Evolutionary conservation across 1,140 invertebrate genomes (phyloP), one percentile per base, ranked within the genome.

Genomic region (Leptopilina clavipes): DNA sequence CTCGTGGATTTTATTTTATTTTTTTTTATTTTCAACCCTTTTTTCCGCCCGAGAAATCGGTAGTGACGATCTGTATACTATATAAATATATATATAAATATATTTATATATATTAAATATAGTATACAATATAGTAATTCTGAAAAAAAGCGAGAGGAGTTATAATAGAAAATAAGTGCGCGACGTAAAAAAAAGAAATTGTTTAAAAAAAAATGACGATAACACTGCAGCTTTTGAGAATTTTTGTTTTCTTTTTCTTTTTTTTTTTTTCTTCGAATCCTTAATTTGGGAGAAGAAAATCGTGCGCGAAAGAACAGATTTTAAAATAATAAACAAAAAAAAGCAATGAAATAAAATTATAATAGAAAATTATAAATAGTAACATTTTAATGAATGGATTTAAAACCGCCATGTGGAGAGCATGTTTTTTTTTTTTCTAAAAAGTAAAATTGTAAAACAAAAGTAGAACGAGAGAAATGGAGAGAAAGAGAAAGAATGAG

Each of bases 201-300:
- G n/a, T n/a, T n/a, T n/a, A 73, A 73, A 52, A 40, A 73, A 70
- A 52, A 74, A 31, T 31, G 25, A 31, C 25, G 5, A 31, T 31
- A 5, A n/a, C n/a, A n/a, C n/a, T n/a, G n/a, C n/a, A n/a, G n/a
- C n/a, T n/a, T n/a, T n/a, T n/a, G n/a, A n/a, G n/a, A n/a, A n/a
- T n/a, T 31, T 31, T 31, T 31, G 25, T 31, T 5, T 31, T 31
- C 25, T 31, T 31, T 31, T 31, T 31, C 25, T 77, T 81, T 81
- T 82, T 74, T 84, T 85, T 84, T 86, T 86, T 83, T 81, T 81
- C 83, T 73, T 84, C 84, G 82, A 86, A 86, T 83, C 82, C 83
- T 82, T 31, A 31, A 31, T 31, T 31, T 31, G 1, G 25, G 80
- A 80, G 76, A 73, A 71, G 83, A 79, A 59, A 81, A 40, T 31